These are phyloP conservation scores for Hippopotamus amphibius DNA, from an alignment of 2,113 vertebrate genomes.

Conservation along the genomic window DNA sequence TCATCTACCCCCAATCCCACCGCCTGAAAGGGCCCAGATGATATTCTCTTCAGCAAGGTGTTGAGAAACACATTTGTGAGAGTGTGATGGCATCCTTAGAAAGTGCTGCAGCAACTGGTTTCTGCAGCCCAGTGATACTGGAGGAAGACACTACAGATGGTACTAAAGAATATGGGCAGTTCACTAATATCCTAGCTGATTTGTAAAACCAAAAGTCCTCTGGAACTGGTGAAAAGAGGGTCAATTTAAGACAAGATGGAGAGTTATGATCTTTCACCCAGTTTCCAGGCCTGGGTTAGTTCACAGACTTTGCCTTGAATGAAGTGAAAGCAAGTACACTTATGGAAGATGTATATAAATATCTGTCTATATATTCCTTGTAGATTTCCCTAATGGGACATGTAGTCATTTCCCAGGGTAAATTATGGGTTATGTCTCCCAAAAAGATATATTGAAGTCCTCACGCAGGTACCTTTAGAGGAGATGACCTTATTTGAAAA, in stretches of 20 bases:
- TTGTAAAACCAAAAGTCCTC: background rate
- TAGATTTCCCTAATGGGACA: background rate
- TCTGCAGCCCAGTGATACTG: background rate
- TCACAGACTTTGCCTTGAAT: background rate
- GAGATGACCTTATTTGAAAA: background rate
- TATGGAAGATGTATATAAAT: background rate
- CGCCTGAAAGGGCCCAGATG: background rate
- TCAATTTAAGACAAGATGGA: background rate
- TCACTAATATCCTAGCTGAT: background rate
- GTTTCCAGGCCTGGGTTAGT: background rate
- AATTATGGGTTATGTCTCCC: background rate
- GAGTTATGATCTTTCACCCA: background rate
- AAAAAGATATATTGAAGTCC: background rate
- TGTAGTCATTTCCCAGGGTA: background rate
- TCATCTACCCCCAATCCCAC: background rate
- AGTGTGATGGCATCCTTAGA: background rate
- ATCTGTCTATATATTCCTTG: background rate
- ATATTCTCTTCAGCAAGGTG: background rate
- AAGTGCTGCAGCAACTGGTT: background rate
- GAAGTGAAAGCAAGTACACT: background rate
- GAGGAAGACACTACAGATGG: background rate
- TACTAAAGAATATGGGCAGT: background rate
- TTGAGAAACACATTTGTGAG: background rate
- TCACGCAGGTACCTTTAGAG: background rate
- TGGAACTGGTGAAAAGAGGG: background rate